Base-by-base conservation (phyloP, 2,888 invertebrate genomes). In the Lasioglossum marginatum region DNA sequence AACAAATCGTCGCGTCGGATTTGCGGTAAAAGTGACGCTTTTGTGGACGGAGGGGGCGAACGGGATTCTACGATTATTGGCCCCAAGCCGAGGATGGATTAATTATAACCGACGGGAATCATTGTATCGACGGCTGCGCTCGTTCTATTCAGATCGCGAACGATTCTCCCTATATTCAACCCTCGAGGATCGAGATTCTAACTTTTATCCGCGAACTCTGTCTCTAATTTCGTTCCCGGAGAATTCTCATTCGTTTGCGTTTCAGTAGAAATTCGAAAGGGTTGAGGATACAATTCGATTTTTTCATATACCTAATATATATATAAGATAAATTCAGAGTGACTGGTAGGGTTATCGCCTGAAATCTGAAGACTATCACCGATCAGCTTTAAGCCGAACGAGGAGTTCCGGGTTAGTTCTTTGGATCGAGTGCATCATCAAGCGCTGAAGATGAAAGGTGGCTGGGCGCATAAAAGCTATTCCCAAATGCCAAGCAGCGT, bases 371-470 rank as follows among this genome's bases (percentile, higher is more conserved):
- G 31, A 40, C 31, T 37, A 57, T 70, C 83, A 57, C 79, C 40
- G 83, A 83, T 82, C 79, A 43, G 73, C 72, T 70, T 63, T 23
- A 43, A 60, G 66, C 45, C 77, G 75, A 52, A 31, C 68, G 43
- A 78, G 72, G 77, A 80, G 79, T 84, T 77, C 74, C 80, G 77
- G 83, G 72, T 71, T 68, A 52, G 79, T 89, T 88, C 82, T 91
- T 87, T 92, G 88, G 88, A 93, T 92, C 91, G 88, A 92, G 92
- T 90, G 91, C 92, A 92, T 92, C 93, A 92, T 93, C 92, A 92
- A 92, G 93, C 92, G 91, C 81, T 91, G 90, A 93, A 93, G 93
- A 92, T 93, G 92, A 94, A 93, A 94, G 94, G 92, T 92, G 90
- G 90, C 89, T 88, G 66, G 86, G 83, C 83, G 92, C 91, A 93